These are phyloP conservation scores for Phacellophora camtschatica DNA, from an alignment of 30 jellyfish, hydroid and myxozoan genomes.

Conservation along the genomic window DNA sequence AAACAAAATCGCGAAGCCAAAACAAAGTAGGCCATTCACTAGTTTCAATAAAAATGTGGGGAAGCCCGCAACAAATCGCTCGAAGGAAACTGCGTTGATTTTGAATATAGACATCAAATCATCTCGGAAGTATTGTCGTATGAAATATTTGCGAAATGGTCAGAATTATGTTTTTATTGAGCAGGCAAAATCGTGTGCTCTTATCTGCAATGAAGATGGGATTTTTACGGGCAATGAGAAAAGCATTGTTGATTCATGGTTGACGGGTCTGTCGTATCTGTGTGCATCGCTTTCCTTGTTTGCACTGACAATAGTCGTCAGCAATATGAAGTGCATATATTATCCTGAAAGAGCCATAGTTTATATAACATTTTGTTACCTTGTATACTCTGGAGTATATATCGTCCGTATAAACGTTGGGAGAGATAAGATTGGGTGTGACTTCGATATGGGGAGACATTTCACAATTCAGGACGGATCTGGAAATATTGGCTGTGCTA, in stretches of 20 bases:
- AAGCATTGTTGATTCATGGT: slow-evolving; percentile 82
- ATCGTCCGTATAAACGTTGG: slow-evolving; percentile 76
- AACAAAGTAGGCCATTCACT: not conserved
- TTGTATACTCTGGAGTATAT: slow-evolving; percentile 75
- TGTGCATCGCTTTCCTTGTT: slow-evolving; percentile 77
- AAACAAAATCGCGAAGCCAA: slow-evolving; percentile 6
- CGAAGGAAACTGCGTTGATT: slow-evolving; percentile 52
- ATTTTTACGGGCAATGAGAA: slow-evolving; percentile 76
- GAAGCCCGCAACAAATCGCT: not conserved
- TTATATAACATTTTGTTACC: slow-evolving; percentile 77
- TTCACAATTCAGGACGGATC: slow-evolving; percentile 90
- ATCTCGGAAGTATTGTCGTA: slow-evolving; percentile 70
- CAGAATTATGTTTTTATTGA: slow-evolving; percentile 79
- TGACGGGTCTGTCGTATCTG: slow-evolving; percentile 78
- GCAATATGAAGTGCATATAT: slow-evolving; percentile 56
- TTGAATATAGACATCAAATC: slow-evolving; percentile 67
- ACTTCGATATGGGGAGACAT: slow-evolving; percentile 65
- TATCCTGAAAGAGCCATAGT: slow-evolving; percentile 90
- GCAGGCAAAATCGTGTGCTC: slow-evolving; percentile 80
- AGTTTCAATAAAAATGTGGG: not conserved
- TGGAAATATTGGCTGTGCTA: slow-evolving; percentile 94
- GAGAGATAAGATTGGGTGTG: slow-evolving; percentile 86
- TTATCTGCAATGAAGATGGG: slow-evolving; percentile 88
- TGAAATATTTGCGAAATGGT: slow-evolving; percentile 69
- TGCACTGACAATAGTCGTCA: slow-evolving; percentile 63